These are phyloP conservation scores for Achroia grisella DNA, from an alignment of 1,140 invertebrate species.

Conservation along the genomic window DNA sequence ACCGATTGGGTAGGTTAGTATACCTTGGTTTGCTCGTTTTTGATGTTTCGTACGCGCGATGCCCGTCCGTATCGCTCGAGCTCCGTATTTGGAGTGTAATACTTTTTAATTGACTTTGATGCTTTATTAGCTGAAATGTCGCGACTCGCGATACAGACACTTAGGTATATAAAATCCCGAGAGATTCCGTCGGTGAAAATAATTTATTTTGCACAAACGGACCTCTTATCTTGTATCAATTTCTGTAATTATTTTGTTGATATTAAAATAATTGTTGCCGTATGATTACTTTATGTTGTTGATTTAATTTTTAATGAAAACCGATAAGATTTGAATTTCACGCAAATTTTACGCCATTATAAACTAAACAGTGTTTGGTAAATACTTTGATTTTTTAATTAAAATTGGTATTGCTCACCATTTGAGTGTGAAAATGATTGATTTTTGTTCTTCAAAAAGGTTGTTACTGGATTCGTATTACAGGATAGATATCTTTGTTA, in stretches of 20 bases:
- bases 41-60: slow-evolving; percentile 6
- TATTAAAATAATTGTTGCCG: slow-evolving; percentile 38
- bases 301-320: slow-evolving; percentile 54
- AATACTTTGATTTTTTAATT: slow-evolving; percentile 68
- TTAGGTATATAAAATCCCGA: background rate
- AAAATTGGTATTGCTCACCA: slow-evolving; percentile 42
- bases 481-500: too few species aligned
- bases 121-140: slow-evolving; percentile 65
- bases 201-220: slow-evolving; percentile 34
- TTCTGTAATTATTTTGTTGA: slow-evolving; percentile 42
- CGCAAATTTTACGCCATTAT: slow-evolving; percentile 53
- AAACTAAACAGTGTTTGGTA: slow-evolving; percentile 63
- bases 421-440: slow-evolving; percentile 31
- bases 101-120: slow-evolving; percentile 65
- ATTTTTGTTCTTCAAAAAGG: slow-evolving; percentile 32
- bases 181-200: slow-evolving; percentile 29
- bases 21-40: slow-evolving; percentile 37
- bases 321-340: slow-evolving; percentile 58
- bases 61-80: slow-evolving; percentile 13
- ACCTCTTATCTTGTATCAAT: background rate
- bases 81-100: slow-evolving; percentile 25
- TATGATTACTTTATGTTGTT: slow-evolving; percentile 22
- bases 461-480: too few species aligned
- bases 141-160: background rate
- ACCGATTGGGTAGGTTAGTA: slow-evolving; percentile 46